Conservation (phyloP, 2,113 vertebrate species). For the Hippopotamus amphibius region DNA sequence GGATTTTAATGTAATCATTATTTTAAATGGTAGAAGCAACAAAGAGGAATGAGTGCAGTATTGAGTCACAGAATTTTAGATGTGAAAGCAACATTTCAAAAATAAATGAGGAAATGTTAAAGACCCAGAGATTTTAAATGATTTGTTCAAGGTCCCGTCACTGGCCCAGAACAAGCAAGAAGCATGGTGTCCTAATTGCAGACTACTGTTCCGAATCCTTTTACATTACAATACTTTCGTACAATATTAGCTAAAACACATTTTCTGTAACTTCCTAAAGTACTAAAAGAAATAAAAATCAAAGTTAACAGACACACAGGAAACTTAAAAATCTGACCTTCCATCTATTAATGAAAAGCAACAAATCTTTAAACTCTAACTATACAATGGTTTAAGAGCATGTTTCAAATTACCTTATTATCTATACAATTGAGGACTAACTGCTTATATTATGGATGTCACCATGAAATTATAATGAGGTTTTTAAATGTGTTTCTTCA, state of each 20-base stretch:
- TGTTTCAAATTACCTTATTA: conserved; percentile 57
- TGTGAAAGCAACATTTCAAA: conserved; percentile 18
- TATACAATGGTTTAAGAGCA: conserved; percentile 13
- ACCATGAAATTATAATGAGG: conserved; percentile 28
- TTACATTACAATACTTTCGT: conserved; percentile 10
- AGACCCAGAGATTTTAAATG: conserved; percentile 43
- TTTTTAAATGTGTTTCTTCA: conserved; percentile 36
- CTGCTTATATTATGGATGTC: conserved; percentile 12
- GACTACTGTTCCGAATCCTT: background rate
- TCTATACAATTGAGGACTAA: conserved; percentile 42
- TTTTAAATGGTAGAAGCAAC: background rate
- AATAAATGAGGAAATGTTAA: conserved; percentile 60
- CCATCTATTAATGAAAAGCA: conserved; percentile 39
- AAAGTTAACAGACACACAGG: conserved; percentile 48
- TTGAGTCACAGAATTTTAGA: background rate
- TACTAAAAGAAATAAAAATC: conserved; percentile 40
- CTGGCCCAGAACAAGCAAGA: background rate
- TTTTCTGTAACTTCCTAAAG: conserved; percentile 32
- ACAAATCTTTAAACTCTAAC: conserved; percentile 41
- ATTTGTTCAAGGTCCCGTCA: background rate
- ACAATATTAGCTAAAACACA: conserved; percentile 2
- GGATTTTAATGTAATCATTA: conserved; percentile 48
- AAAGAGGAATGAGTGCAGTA: background rate
- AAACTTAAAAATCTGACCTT: conserved; percentile 42
- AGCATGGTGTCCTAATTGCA: background rate